Conservation (phyloP, 2,888 invertebrate genomes). For the Neocrepidodera transversa region DNA sequence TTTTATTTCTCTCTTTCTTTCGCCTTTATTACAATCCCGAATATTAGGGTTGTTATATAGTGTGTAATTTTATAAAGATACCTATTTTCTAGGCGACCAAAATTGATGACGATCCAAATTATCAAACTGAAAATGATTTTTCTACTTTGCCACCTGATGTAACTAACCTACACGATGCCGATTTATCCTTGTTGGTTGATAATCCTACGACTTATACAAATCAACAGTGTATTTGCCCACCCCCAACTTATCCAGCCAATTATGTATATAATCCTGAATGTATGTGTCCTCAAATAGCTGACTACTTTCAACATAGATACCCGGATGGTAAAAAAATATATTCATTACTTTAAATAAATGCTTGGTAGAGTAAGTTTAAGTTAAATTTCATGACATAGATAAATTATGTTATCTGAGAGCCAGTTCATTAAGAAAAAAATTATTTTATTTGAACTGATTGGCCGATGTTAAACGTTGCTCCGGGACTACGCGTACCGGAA, state of each 20-base stretch:
- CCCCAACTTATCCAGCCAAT: conserved; percentile 41
- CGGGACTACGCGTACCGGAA: too few relatives aligned
- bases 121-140: conserved; percentile 25
- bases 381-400: too few relatives aligned
- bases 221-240: conserved; percentile 41
- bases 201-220: conserved; percentile 3
- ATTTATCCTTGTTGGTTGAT: conserved; percentile 29
- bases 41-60: too few relatives aligned
- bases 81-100: neutral
- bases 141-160: conserved; percentile 34
- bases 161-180: conserved; percentile 28
- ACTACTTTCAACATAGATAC: conserved; percentile 35
- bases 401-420: too few relatives aligned
- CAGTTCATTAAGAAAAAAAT: too few relatives aligned
- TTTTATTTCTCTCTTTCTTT: too few relatives aligned
- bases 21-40: too few relatives aligned
- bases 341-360: too few relatives aligned
- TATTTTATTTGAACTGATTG: too few relatives aligned
- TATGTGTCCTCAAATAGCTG: conserved; percentile 45
- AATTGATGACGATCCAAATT: conserved; percentile 15
- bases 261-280: conserved; percentile 43
- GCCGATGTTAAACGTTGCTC: too few relatives aligned
- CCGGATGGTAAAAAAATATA: conserved; percentile 4
- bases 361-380: too few relatives aligned
- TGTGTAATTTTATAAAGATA: neutral